These are phyloP conservation scores for Tetropium fuscum DNA, from an alignment of 2,888 invertebrate genomes.

Conservation along the genomic window DNA sequence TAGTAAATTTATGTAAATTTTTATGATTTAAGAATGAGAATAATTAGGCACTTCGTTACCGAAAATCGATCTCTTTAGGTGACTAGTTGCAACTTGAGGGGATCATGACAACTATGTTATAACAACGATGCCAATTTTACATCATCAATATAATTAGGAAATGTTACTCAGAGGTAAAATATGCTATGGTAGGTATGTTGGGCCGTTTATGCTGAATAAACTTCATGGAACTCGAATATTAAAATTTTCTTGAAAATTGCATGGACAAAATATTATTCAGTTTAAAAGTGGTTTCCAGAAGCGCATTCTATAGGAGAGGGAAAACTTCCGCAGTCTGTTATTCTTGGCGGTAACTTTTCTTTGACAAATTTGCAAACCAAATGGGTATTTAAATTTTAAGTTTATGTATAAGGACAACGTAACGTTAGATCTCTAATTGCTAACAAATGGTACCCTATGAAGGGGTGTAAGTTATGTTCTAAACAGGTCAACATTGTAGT, in stretches of 20 bases:
- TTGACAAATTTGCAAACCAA: constrained; percentile 67
- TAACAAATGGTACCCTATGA: constrained; percentile 7
- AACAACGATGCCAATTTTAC: no score
- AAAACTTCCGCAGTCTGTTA: constrained; percentile 53
- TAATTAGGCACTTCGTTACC: no score
- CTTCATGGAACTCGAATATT: background rate
- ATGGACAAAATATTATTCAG: constrained; percentile 19
- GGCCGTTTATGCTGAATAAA: background rate
- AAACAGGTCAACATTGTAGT: background rate
- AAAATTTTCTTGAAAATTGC: background rate
- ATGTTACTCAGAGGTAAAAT: no score
- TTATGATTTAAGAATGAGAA: no score
- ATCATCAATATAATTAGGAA: background rate
- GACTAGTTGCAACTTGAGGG: no score
- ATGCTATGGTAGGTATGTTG: no score
- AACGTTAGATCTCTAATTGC: constrained; percentile 29
- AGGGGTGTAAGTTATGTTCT: background rate
- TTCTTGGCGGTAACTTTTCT: constrained; percentile 49
- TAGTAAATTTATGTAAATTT: no score
- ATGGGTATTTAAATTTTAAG: constrained; percentile 70
- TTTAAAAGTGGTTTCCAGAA: constrained; percentile 18
- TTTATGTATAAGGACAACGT: constrained; percentile 53
- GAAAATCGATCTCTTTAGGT: no score
- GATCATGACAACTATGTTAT: no score
- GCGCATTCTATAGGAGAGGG: constrained; percentile 26